Percentiles rank a stretch among this genome's conserved stretches.
Conservation (phyloP, 2,888 invertebrate species). For the Pseudococcus viburni region DNA sequence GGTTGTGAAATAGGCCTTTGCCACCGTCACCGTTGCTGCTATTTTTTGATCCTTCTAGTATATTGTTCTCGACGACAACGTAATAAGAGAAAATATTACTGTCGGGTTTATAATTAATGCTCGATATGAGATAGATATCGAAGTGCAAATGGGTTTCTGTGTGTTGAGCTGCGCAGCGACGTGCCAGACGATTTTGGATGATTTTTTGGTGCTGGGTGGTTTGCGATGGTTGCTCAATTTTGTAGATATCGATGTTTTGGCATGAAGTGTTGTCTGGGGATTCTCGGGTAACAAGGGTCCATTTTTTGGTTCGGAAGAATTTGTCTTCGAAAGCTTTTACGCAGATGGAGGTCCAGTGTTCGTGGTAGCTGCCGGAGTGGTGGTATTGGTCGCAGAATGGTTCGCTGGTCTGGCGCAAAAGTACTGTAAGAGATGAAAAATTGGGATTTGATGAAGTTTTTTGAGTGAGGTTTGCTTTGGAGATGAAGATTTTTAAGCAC, state of each 20-base stretch:
- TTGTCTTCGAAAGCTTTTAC: background rate
- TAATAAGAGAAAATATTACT: background rate
- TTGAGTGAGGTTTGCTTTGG: too few relatives aligned
- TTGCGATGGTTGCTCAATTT: background rate
- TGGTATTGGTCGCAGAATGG: conserved; percentile 4
- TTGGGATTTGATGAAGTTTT: too few relatives aligned
- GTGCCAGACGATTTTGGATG: background rate
- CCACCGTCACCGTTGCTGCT: background rate
- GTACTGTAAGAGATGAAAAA: background rate
- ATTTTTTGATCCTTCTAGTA: background rate
- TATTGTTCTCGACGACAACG: background rate
- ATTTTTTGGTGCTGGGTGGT: background rate
- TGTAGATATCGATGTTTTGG: background rate
- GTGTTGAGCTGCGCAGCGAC: background rate
- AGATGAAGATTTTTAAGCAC: too few relatives aligned
- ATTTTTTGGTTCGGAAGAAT: background rate
- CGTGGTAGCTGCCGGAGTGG: background rate
- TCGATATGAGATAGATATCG: background rate
- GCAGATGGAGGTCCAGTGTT: background rate
- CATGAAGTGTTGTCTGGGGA: background rate
- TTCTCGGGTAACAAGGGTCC: background rate
- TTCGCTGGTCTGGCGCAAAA: background rate
- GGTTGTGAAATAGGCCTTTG: background rate
- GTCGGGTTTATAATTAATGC: background rate
- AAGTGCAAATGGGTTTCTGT: background rate